Percentiles rank a stretch among this genome's conserved stretches.
These are phyloP conservation scores for Ormia ochracea DNA, from an alignment of 2,888 invertebrate genomes.

Conservation along the genomic window DNA sequence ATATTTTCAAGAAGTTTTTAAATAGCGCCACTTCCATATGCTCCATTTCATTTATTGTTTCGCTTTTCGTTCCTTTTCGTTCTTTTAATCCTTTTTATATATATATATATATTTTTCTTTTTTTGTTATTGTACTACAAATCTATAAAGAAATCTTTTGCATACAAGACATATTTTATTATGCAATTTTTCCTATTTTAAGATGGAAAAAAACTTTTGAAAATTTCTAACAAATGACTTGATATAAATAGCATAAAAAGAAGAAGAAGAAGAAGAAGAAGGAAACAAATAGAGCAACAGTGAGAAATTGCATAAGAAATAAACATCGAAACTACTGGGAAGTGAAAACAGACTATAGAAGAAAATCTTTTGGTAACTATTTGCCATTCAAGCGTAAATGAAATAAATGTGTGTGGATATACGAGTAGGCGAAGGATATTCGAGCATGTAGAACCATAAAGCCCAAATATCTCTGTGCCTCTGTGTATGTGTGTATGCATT, in stretches of 20 bases:
- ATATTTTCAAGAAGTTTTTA: conserved; percentile 17
- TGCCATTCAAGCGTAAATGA: conserved; percentile 74
- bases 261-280: neutral
- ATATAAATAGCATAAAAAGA: conserved; percentile 14
- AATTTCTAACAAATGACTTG: conserved; percentile 56
- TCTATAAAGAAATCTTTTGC: conserved; percentile 60
- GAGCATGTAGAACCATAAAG: neutral
- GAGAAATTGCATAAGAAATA: conserved; percentile 37
- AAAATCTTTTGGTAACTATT: conserved; percentile 74
- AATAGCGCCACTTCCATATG: conserved; percentile 30
- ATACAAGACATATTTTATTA: conserved; percentile 58
- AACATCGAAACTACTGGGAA: conserved; percentile 8
- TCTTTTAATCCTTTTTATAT: too few species aligned
- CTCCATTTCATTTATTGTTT: conserved; percentile 26
- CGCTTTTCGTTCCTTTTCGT: neutral
- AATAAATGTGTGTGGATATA: conserved; percentile 54
- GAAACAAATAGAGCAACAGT: conserved; percentile 47
- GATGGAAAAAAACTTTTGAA: conserved; percentile 19
- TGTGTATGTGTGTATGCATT: neutral
- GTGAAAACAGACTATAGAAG: conserved; percentile 55
- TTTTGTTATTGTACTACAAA: conserved; percentile 9
- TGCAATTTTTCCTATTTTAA: conserved; percentile 7
- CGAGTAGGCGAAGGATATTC: conserved; percentile 5
- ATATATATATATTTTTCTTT: too few species aligned
- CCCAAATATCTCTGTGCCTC: neutral